Base-by-base conservation (phyloP, 2,888 invertebrate species). In the Periphyllus acericola region DNA sequence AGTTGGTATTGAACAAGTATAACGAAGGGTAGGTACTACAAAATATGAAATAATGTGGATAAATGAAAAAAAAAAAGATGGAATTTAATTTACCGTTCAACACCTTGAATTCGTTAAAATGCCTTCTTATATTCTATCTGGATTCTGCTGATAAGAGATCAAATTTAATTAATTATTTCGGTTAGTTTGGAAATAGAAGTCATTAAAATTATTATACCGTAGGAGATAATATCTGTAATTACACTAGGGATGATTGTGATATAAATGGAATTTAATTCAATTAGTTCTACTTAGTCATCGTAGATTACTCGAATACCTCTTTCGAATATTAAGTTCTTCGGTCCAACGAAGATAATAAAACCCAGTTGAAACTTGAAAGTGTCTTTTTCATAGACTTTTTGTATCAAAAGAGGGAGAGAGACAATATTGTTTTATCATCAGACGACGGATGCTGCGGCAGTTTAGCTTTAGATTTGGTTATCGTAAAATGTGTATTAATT, bases 201-300 rank as follows among this genome's bases (percentile, higher is more conserved):
- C 83, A n/a, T 83, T 40, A 75, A 11, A 40, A 40, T 60, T 75
- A 75, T 75, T 40, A n/a, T 21, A 74, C 32, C 55, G 19, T 19
- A 32, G 21, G 17, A 46, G 76, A 84, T 46, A 4, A 46, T 84
- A 76, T 76, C 84, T 25, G 46, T 46, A 76, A 68, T 76, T 76
- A 46, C 46, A 76, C 32, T 5, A 71, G 79, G n/a, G 29, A 71
- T 17, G 29, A 60, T 74, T 74, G 75, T 25, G 29, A 75, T 66
- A 74, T 66, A 66, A 83, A 83, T 46, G 60, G 46, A 66, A 66
- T 84, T 84, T n/a, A 68, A 84, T 84, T 84, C 25, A 76, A 84
- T 76, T 84, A 84, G 68, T 46, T 71, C 46, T 68, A 55, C 84
- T 76, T 66, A 29, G 29, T 40, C 11, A 55, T 21, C 74, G 74